Evolutionary conservation across 2,113 vertebrate genomes (phyloP).

Genomic region (Jacana jacana): DNA sequence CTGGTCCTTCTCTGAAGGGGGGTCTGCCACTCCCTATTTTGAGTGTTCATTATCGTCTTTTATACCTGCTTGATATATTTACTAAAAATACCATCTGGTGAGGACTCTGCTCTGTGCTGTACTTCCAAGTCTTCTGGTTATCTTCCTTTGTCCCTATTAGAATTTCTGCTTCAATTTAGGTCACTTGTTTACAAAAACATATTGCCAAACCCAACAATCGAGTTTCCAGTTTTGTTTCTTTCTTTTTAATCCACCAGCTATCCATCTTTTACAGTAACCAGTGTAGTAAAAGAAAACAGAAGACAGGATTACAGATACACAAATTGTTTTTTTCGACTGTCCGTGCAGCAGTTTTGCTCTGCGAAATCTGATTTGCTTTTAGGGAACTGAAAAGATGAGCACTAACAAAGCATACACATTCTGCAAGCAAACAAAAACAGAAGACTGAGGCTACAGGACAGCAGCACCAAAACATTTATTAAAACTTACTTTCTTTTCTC

Average conservation of each 20-base stretch:
- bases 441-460: background rate
- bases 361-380: slow-evolving; percentile 61
- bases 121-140: slow-evolving; percentile 43
- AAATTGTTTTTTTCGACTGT: slow-evolving; percentile 1
- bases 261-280: slow-evolving; percentile 24
- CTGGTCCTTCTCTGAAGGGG: slow-evolving; percentile 25
- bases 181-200: slow-evolving; percentile 67
- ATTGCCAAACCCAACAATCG: slow-evolving; percentile 34
- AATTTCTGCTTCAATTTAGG: slow-evolving; percentile 69
- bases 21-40: slow-evolving; percentile 48
- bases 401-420: slow-evolving; percentile 45
- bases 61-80: slow-evolving; percentile 69
- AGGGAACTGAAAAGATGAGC: slow-evolving; percentile 37
- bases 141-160: slow-evolving; percentile 42
- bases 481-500: slow-evolving; percentile 31
- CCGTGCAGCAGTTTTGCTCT: slow-evolving; percentile 39
- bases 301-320: background rate
- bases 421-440: background rate
- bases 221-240: background rate
- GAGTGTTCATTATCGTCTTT: slow-evolving; percentile 70
- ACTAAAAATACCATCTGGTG: slow-evolving; percentile 79
- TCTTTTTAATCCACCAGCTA: background rate
- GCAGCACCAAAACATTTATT: slow-evolving; percentile 20
- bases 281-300: slow-evolving; percentile 16
- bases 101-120: slow-evolving; percentile 39